A percentile compares a stretch with the other conserved stretches of the same genome.
Evolutionary conservation across 2,113 vertebrate species (phyloP).

Genomic region (Myocastor coypus): DNA sequence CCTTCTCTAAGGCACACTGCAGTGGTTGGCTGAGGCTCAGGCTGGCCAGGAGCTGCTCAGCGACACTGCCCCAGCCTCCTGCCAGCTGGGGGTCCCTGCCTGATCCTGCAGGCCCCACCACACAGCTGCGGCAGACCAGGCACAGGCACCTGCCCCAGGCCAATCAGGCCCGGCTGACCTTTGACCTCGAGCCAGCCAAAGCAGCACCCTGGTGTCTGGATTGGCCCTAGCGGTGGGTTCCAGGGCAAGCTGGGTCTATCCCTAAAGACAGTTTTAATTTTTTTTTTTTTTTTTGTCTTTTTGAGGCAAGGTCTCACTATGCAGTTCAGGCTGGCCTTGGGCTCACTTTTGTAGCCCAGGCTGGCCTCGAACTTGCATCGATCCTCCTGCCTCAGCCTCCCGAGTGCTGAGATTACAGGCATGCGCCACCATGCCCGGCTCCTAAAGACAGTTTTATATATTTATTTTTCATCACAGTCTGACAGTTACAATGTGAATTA

Average conservation of each 20-base stretch:
- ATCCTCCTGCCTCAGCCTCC: too few species aligned
- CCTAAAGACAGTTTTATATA: too few species aligned
- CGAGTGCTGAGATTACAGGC: too few species aligned
- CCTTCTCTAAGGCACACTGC: neutral
- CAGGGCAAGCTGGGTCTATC: neutral
- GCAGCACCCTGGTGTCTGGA: neutral
- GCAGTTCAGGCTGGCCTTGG: too few species aligned
- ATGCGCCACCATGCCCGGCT: too few species aligned
- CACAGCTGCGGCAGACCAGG: neutral
- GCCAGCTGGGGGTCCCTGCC: neutral
- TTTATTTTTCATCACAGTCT: slow-evolving; percentile 1
- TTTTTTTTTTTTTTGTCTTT: too few species aligned
- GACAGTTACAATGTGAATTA: neutral
- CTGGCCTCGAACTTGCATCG: too few species aligned
- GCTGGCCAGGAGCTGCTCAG: neutral
- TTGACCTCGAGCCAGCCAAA: neutral
- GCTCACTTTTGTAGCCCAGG: too few species aligned
- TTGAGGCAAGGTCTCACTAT: too few species aligned
- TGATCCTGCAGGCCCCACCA: neutral
- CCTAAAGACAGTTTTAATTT: neutral
- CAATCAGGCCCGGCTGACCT: neutral
- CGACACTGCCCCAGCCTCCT: neutral
- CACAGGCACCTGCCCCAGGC: neutral
- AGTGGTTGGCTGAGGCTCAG: neutral
- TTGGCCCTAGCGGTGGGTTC: neutral